Evolutionary conservation across 1,140 invertebrate genomes (phyloP).

Genomic region (Homalodisca vitripennis): DNA sequence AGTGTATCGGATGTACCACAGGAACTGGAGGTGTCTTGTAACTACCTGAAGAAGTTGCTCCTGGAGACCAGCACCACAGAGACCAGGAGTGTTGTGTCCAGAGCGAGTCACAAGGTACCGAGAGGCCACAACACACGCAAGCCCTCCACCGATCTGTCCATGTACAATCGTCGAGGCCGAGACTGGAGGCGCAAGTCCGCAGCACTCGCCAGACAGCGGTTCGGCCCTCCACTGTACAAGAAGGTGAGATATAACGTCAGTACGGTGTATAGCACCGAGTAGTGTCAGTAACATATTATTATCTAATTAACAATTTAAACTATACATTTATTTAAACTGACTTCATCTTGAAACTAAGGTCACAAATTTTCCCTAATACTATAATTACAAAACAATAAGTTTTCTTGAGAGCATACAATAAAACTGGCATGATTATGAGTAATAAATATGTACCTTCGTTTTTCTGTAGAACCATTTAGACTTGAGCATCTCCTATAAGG

Average conservation of each 20-base stretch:
- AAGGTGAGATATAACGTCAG: conserved; percentile 12
- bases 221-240: neutral
- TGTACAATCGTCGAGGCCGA: neutral
- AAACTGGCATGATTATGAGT: no score
- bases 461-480: no score
- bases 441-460: no score
- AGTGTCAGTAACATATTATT: no score
- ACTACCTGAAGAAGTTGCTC: neutral
- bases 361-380: no score
- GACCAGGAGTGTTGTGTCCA: neutral
- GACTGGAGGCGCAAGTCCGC: neutral
- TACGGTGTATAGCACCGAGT: no score
- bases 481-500: no score
- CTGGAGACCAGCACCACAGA: conserved; percentile 3
- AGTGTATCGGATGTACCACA: neutral
- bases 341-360: no score
- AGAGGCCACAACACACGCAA: neutral
- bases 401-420: no score
- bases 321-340: no score
- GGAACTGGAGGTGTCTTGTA: conserved; percentile 13
- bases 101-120: neutral
- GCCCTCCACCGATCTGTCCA: conserved; percentile 12
- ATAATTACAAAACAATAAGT: no score
- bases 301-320: no score
- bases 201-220: neutral